Base-by-base conservation (phyloP, 2,113 vertebrate genomes). In the Dromas ardeola region DNA sequence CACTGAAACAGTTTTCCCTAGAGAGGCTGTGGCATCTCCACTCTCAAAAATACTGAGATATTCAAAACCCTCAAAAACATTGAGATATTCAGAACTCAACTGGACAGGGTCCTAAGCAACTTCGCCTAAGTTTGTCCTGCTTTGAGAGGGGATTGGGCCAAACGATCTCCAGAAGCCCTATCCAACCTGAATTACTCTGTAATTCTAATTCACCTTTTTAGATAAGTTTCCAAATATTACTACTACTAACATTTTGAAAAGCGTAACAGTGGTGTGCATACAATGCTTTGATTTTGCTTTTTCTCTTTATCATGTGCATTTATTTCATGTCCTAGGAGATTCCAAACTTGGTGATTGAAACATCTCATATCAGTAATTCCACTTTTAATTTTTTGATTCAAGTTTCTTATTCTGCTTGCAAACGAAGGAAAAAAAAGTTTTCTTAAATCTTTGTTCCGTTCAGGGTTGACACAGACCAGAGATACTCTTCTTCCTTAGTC, bases 221-320 rank as follows among this genome's bases (percentile, higher is more conserved):
- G 25, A 2, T 29, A 52, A 25, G 6, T 52, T 95, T 84, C 49
- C 40, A 81, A 81, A 42, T 58, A 50, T 5, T 81, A 34, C 62
- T 21, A 40, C 15, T 84, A 49, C 38, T 69, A 42, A 20, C 18
- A 26, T 12, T 62, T 88, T 66, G 58, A 67, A 63, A 11, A 86
- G 29, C 13, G 0, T 47, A n/a, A 38, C 34, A 52, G 22, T 15
- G 12, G 25, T 0, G 0, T 61, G 26, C 49, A 83, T 14, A 69
- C 49, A 82, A 11, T 56, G 58, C 58, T 76, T 93, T 47, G 27
- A 50, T 84, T 90, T 84, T 73, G 38, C 15, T 42, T 72, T 80
- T 67, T 55, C 36, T 88, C 17, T 26, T 74, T 9, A n/a, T 61
- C 6, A 38, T 3, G 2, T 62, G 29, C 12, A 18, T 61, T 62